Conservation (phyloP, 2,797 vertebrate genomes). For the Clarias pachynema region DNA sequence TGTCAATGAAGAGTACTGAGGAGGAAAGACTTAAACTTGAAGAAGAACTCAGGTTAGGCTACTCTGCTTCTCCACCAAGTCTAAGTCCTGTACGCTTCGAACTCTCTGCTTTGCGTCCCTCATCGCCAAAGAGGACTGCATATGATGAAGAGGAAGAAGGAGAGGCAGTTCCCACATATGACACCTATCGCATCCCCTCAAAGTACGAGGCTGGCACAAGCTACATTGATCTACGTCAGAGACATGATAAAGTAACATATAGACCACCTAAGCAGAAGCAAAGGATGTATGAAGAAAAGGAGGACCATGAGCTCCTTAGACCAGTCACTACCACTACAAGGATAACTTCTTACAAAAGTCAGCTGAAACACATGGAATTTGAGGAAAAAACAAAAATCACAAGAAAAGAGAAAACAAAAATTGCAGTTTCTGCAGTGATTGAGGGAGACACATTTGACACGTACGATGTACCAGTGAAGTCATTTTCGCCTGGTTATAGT, state of each 20-base stretch:
- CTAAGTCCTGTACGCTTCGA: slow-evolving; percentile 93
- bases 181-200: slow-evolving; percentile 88
- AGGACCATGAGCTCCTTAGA: slow-evolving; percentile 91
- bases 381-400: slow-evolving; percentile 85
- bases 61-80: slow-evolving; percentile 93
- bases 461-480: slow-evolving; percentile 76
- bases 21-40: slow-evolving; percentile 94
- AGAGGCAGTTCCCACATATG: slow-evolving; percentile 79
- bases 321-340: slow-evolving; percentile 81
- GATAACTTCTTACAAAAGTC: slow-evolving; percentile 86
- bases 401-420: slow-evolving; percentile 78
- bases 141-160: slow-evolving; percentile 79
- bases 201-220: slow-evolving; percentile 88
- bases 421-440: slow-evolving; percentile 73
- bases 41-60: slow-evolving; percentile 91
- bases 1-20: slow-evolving; percentile 94
- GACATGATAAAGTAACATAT: slow-evolving; percentile 86
- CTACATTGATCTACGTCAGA: slow-evolving; percentile 88
- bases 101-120: slow-evolving; percentile 86
- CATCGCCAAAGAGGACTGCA: slow-evolving; percentile 75
- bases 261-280: slow-evolving; percentile 84
- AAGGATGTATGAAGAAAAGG: slow-evolving; percentile 87
- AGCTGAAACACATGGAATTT: slow-evolving; percentile 87
- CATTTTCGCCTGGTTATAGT: slow-evolving; percentile 82
- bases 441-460: slow-evolving; percentile 77